These are phyloP conservation scores for Drosophila paranaensis DNA, from an alignment of 2,888 invertebrate species.

Conservation along the genomic window DNA sequence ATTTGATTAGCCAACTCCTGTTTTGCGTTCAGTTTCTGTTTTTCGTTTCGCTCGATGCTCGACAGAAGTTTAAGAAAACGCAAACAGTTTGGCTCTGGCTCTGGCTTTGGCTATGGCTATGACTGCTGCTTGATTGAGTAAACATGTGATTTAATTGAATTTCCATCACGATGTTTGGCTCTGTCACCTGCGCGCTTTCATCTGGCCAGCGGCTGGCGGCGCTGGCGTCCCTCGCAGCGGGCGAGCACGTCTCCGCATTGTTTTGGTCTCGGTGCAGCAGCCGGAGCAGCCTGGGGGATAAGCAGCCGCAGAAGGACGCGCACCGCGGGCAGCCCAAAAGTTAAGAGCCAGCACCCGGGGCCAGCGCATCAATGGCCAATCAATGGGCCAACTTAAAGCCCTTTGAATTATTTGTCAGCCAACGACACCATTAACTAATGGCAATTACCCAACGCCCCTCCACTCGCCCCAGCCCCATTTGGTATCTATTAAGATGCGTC, in stretches of 20 bases:
- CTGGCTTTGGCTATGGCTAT: neutral
- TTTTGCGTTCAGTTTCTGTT: neutral
- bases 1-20: conserved; percentile 2
- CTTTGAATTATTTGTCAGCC: conserved; percentile 32
- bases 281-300: conserved; percentile 14
- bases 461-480: neutral
- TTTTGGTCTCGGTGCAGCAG: neutral
- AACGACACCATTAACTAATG: conserved; percentile 12
- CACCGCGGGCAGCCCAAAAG: conserved; percentile 1
- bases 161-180: conserved; percentile 15
- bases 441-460: neutral
- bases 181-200: conserved; percentile 6
- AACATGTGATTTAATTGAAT: conserved; percentile 33
- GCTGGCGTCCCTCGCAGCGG: neutral
- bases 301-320: conserved; percentile 8
- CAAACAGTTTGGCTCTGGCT: conserved; percentile 2
- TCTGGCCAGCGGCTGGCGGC: neutral
- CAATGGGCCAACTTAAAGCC: conserved; percentile 20
- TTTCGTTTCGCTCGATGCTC: neutral
- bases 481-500: neutral
- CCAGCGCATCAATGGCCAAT: conserved; percentile 27
- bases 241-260: neutral
- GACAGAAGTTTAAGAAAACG: conserved; percentile 3
- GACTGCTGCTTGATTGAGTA: conserved; percentile 10
- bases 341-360: neutral